Evolutionary conservation across 2,797 vertebrate genomes (phyloP), one percentile per base, ranked within the genome.

Genomic region (Zenarchopterus dispar): DNA sequence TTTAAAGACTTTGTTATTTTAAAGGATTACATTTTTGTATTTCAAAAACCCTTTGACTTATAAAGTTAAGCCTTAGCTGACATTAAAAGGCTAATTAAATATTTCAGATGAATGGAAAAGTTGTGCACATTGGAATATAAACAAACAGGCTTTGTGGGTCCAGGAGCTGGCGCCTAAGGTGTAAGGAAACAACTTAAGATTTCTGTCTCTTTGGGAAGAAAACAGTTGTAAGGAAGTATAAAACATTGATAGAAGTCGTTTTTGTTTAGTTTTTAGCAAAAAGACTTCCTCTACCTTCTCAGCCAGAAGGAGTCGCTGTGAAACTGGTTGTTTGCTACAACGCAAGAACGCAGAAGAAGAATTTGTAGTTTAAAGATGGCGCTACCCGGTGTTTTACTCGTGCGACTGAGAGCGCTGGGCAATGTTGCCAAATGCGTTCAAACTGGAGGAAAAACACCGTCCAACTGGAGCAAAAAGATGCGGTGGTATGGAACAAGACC

Each of bases 321-420:
- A 17, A 0, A 1, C 23, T 0, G 0, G 0, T 3, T 7, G 16
- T 28, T 9, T 11, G 6, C 15, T 5, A 26, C 24, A 26, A 1
- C 1, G 2, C 5, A 5, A 6, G 11, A 9, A 5, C 4, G 3
- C n/a, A 65, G 72, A 81, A 80, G 78, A 86, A 79, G 72, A 79
- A 31, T 3, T 57, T 66, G 36, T 59, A 71, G 39, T 79, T 85
- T 57, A 78, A 91, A 91, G 60, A 94, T 94, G 93, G 93, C 93
- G 89, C 62, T 80, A 43, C 75, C 78, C 86, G 70, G 88, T 36
- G 36, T 21, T 1, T 62, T 74, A 62, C 88, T 92, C 90, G 67
- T 93, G 93, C 73, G 84, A 0, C 41, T 91, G 0, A 78, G 82
- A 74, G 56, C 66, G 6, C 24, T 92, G 21, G 81, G 46, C 43